Base-by-base conservation (phyloP, 1,140 invertebrate genomes). In the Heliconius himera region DNA sequence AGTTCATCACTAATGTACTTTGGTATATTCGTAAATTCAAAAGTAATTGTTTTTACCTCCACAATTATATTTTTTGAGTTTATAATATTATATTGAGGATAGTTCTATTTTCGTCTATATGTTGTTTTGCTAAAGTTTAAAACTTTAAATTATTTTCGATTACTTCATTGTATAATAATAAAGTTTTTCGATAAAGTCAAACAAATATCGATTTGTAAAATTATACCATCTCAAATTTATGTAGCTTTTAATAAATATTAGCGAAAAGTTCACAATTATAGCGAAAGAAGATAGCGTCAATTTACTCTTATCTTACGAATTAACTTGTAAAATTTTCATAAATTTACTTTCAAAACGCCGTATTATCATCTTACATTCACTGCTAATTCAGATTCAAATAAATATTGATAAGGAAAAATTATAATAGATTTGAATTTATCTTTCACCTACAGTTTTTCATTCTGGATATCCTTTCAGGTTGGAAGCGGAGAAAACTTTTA, bases 171-270 rank as follows among this genome's bases (percentile, higher is more conserved):
- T 3, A 20, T 54, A n/a, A 54, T 29, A 29, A 2, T 29, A 29
- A 29, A 29, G 29, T 29, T 29, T 29, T 33, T 33, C 5, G 33
- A 6, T 33, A 5, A 33, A 33, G 33, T 33, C 33, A 5, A 36
- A 36, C 33, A 36, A 36, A 36, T 36, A 36, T 36, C 6, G 33
- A 8, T 36, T 36, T 36, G 33, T 36, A 36, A 54, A n/a, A 54
- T n/a, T n/a, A 0, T 60, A 60, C 16, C 6, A 51, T 20, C 18
- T 51, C 49, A 29, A 66, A 29, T 66, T 13, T 66, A 66, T 29
- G 60, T 29, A 13, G 60, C 60, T 66, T 66, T 60, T 60, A 60
- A 60, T 60, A 60, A 26, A 60, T 60, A 66, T 66, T 29, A 16
- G 4, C 26, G 8, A 1, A 66, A 66, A 29, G 26, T 5, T 66